phyloP scores from a whole-genome alignment of 1,140 invertebrate species.

The Neodiprion pinetum region DNA sequence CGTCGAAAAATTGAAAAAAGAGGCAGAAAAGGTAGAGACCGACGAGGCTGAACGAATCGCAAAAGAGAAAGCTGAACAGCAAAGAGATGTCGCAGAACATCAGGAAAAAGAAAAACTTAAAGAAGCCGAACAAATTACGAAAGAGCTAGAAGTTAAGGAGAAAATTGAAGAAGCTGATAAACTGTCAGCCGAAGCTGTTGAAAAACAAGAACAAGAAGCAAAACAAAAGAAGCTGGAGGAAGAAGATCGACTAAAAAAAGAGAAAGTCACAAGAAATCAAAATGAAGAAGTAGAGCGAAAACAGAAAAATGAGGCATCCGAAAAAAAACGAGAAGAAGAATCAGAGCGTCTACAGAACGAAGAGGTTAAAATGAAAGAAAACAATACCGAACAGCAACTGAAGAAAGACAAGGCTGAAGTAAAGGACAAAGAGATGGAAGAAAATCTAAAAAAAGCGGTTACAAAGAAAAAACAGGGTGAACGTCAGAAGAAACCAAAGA shows the following conservation, averaged over 20 bases:
- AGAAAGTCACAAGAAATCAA: constrained; percentile 29
- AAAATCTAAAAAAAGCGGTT: constrained; percentile 11
- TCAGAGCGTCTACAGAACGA: constrained; percentile 27
- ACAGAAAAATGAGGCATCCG: constrained; percentile 24
- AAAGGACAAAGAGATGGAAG: constrained; percentile 11
- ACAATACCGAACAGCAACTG: constrained; percentile 24
- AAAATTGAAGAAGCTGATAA: constrained; percentile 13
- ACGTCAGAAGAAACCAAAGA: constrained; percentile 4
- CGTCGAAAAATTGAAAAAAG: constrained; percentile 23
- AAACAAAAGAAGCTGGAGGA: constrained; percentile 26
- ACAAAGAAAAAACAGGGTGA: constrained; percentile 13
- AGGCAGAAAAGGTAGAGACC: not conserved
- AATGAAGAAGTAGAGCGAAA: constrained; percentile 30
- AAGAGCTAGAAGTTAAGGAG: constrained; percentile 35
- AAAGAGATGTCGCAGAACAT: constrained; percentile 11
- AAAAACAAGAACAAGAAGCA: constrained; percentile 29
- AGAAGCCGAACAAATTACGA: not conserved
- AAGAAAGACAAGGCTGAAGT: constrained; percentile 27
- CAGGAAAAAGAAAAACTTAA: not conserved
- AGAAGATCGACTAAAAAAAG: constrained; percentile 23
- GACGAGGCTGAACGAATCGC: constrained; percentile 11
- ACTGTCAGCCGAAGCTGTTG: constrained; percentile 26
- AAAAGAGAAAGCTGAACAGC: constrained; percentile 20
- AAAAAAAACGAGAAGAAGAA: constrained; percentile 25
- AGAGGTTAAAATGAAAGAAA: constrained; percentile 24